Conservation (phyloP, 2,888 invertebrate species). For the Cancer borealis region DNA sequence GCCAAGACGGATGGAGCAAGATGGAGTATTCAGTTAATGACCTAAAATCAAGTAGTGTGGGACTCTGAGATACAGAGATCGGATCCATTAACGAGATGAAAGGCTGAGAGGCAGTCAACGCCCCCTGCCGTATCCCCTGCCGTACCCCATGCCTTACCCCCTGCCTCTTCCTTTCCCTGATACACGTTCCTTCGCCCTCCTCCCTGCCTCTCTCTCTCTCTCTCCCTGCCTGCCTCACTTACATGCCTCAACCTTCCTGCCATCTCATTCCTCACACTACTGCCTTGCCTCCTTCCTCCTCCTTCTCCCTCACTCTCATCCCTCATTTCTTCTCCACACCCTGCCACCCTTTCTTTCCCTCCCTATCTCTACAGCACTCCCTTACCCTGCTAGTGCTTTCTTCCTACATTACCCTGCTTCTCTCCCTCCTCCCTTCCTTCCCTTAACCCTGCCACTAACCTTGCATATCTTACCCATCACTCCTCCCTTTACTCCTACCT, state of each 20-base stretch:
- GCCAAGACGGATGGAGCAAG: conserved; percentile 73
- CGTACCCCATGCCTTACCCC: background rate
- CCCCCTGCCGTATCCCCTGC: background rate
- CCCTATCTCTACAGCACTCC: background rate
- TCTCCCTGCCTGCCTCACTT: background rate
- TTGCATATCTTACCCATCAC: background rate
- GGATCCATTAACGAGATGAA: conserved; percentile 75
- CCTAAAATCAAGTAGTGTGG: conserved; percentile 75
- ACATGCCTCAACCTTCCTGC: background rate
- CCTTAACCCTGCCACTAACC: background rate
- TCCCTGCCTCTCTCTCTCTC: background rate
- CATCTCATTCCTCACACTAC: background rate
- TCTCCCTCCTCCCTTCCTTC: background rate
- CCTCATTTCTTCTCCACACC: background rate
- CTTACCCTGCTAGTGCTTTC: background rate
- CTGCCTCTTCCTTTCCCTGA: background rate
- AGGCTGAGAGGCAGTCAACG: conserved; percentile 15
- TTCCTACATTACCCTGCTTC: background rate
- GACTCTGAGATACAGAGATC: conserved; percentile 72
- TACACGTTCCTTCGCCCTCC: background rate
- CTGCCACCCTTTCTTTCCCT: background rate
- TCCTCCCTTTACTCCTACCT: background rate
- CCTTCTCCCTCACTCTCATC: background rate
- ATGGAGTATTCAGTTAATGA: conserved; percentile 76
- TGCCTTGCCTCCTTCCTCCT: background rate